Conservation (phyloP, 1,140 invertebrate genomes). For the Heliconius himera region DNA sequence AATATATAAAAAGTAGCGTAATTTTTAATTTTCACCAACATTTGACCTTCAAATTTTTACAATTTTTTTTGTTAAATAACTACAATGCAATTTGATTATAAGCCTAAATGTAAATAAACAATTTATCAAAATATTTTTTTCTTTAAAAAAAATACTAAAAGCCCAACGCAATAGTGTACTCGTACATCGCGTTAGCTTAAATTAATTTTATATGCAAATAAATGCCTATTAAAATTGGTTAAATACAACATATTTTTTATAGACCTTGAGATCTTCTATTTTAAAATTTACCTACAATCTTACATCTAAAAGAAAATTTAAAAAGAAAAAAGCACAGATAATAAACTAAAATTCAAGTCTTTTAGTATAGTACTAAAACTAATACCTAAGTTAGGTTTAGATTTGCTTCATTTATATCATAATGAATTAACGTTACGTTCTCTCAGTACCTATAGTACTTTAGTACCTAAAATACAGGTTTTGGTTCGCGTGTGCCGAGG, state of each 20-base stretch:
- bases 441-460: conserved; percentile 28
- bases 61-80: not conserved
- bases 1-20: too few relatives aligned
- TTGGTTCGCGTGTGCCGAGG: conserved; percentile 38
- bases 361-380: not conserved
- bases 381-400: not conserved
- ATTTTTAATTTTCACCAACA: too few relatives aligned
- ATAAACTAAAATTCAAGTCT: not conserved
- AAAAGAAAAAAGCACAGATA: not conserved
- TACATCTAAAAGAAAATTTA: not conserved
- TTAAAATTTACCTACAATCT: not conserved
- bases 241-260: too few relatives aligned
- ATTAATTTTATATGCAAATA: too few relatives aligned
- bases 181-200: too few relatives aligned
- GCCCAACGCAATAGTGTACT: too few relatives aligned
- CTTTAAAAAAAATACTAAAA: too few relatives aligned
- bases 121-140: not conserved
- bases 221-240: too few relatives aligned
- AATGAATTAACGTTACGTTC: conserved; percentile 31
- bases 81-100: not conserved
- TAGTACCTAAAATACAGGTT: conserved; percentile 43
- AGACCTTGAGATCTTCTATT: not conserved
- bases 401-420: conserved; percentile 11
- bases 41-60: not conserved
- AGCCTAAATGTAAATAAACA: not conserved